Percentiles rank a stretch among this genome's conserved stretches.
These are phyloP conservation scores for Catharus ustulatus DNA, from an alignment of 2,797 vertebrate genomes.

Conservation along the genomic window DNA sequence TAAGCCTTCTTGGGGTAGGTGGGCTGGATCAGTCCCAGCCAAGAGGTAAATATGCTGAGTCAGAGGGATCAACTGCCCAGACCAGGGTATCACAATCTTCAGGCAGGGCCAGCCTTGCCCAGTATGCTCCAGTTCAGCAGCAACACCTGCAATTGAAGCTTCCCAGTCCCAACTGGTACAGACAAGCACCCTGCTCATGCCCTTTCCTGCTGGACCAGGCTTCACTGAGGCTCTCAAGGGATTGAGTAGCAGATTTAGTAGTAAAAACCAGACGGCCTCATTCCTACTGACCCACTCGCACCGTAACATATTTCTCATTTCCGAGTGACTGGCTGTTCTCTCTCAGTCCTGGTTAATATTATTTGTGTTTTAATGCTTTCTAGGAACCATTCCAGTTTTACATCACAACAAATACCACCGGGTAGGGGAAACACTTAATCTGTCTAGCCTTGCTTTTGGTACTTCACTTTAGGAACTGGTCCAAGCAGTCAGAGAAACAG, in stretches of 20 bases:
- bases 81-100: neutral
- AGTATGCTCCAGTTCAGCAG: neutral
- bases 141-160: accelerated
- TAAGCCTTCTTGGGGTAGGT: neutral
- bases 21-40: neutral
- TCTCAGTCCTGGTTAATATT: slow-evolving; percentile 59
- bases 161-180: neutral
- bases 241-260: slow-evolving; percentile 1
- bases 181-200: neutral
- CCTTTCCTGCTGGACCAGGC: neutral
- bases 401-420: slow-evolving; percentile 57
- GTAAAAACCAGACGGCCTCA: neutral
- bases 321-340: neutral
- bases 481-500: slow-evolving; percentile 15
- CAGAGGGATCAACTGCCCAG: neutral
- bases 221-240: neutral
- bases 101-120: neutral
- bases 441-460: neutral
- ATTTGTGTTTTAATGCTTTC: slow-evolving; percentile 69
- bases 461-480: slow-evolving; percentile 37
- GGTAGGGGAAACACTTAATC: slow-evolving; percentile 47
- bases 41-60: neutral
- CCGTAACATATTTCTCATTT: slow-evolving; percentile 20
- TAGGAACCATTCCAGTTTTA: slow-evolving; percentile 66
- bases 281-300: slow-evolving; percentile 19